A percentile compares a stretch with the other conserved stretches of the same genome.
These are phyloP conservation scores for Pelodiscus sinensis DNA, from an alignment of 2,113 vertebrate genomes.

Conservation along the genomic window DNA sequence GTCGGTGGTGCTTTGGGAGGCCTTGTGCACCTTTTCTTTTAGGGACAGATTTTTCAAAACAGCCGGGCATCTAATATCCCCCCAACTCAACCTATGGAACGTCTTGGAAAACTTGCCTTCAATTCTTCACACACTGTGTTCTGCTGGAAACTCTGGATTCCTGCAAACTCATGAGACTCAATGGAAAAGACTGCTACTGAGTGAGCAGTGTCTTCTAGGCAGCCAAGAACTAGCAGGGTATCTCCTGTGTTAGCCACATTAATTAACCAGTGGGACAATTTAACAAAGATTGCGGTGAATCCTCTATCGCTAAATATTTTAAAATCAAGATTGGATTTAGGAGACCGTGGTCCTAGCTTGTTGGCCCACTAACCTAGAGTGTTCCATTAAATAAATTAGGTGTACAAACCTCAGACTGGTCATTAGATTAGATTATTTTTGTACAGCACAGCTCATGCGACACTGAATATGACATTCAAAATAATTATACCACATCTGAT, in stretches of 20 bases:
- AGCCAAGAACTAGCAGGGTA: not conserved
- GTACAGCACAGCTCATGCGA: not conserved
- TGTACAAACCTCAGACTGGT: not conserved
- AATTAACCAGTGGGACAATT: no score
- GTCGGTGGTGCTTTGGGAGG: not conserved
- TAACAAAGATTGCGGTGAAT: no score
- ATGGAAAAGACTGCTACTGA: not conserved
- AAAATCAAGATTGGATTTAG: no score
- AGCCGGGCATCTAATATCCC: not conserved
- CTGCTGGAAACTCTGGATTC: not conserved
- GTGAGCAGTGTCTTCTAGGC: not conserved
- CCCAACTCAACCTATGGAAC: not conserved
- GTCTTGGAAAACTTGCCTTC: not conserved
- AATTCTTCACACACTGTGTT: not conserved
- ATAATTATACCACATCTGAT: not conserved
- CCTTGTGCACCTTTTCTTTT: not conserved
- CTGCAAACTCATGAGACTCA: not conserved
- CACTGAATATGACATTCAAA: not conserved
- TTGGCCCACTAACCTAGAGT: not conserved
- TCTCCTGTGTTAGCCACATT: not conserved
- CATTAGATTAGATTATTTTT: not conserved
- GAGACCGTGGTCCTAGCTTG: not conserved
- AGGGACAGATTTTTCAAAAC: not conserved
- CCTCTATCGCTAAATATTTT: no score
- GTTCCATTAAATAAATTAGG: not conserved